Percentiles rank a stretch among this genome's conserved stretches.
Conservation (phyloP, 2,113 vertebrate species). For the Penelope pileata region DNA sequence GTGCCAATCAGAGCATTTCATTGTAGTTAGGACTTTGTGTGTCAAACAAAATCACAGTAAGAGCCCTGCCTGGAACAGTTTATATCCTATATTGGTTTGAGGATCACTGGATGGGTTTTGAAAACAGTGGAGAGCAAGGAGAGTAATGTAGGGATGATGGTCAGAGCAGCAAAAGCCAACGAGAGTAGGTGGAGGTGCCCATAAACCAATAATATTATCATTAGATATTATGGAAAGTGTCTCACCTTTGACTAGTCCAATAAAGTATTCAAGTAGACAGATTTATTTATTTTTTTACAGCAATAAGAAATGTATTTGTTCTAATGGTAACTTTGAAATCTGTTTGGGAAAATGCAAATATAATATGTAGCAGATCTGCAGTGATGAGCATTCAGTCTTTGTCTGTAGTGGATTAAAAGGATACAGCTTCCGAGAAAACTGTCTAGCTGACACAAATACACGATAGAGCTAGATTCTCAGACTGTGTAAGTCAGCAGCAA, state of each 20-base stretch:
- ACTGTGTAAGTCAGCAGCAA: not conserved
- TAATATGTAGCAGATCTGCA: not conserved
- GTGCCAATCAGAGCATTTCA: not conserved
- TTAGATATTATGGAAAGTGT: not conserved
- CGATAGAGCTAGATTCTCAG: not conserved
- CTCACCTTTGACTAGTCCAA: not conserved
- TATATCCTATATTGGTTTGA: not conserved
- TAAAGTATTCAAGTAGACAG: not conserved
- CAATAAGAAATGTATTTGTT: not conserved
- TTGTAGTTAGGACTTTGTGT: not conserved
- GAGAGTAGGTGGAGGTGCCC: not conserved
- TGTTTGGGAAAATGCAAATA: conserved; percentile 1
- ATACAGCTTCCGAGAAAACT: not conserved
- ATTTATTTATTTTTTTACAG: not conserved
- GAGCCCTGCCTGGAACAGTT: not conserved
- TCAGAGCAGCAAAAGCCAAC: not conserved
- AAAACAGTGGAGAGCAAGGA: not conserved
- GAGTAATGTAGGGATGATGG: not conserved
- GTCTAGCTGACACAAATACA: not conserved
- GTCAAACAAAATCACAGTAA: not conserved
- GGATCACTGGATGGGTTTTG: not conserved
- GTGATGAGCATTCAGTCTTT: not conserved
- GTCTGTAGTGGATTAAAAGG: not conserved
- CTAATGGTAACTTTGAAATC: not conserved
- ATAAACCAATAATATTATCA: not conserved